Base-by-base conservation (phyloP, 2,113 vertebrate genomes). In the Phyllostomus hastatus region DNA sequence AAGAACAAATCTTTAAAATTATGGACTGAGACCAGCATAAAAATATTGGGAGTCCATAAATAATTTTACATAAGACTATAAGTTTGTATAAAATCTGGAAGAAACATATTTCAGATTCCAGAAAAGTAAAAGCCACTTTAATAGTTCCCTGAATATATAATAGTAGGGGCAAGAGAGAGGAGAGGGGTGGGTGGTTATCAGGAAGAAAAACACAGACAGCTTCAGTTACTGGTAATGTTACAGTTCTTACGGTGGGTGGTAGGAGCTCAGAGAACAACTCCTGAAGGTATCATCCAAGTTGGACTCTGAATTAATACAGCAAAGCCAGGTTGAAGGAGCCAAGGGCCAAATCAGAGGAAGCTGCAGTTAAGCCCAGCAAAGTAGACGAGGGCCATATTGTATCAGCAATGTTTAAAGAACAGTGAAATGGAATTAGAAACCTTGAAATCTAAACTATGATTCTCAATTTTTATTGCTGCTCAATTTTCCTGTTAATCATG, bases 381-480 rank as follows among this genome's bases (percentile, higher is more conserved):
- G 81, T 17, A 90, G 48, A 94, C 76, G 24, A 80, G 67, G 75
- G 70, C 24, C 7, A 54, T 4, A n/a, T 0, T 66, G 9, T 19
- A 91, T 59, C 28, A 91, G 43, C 19, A 91, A 82, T 72, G 48
- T 78, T 82, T 79, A 95, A 84, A 94, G 28, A 78, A 76, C 38
- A 84, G 78, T 64, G 31, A 95, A 94, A 95, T 57, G 11, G 20
- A 94, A 91, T 67, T 24, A 90, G 72, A 96, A 94, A 92, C 5
- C 88, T 20, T 81, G 26, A 97, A 43, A 95, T 67, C 35, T 91
- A 89, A 96, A 92, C 80, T 48, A 66, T 54, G 72, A 75, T 69
- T 95, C 70, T 54, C 52, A 54, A 54, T 54, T 57, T 57, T 22
- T 57, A 57, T 19, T 92, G 41, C 66, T 83, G 87, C 11, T 95